Conservation (phyloP, 2,113 vertebrate species). For the Spheniscus mendiculus region DNA sequence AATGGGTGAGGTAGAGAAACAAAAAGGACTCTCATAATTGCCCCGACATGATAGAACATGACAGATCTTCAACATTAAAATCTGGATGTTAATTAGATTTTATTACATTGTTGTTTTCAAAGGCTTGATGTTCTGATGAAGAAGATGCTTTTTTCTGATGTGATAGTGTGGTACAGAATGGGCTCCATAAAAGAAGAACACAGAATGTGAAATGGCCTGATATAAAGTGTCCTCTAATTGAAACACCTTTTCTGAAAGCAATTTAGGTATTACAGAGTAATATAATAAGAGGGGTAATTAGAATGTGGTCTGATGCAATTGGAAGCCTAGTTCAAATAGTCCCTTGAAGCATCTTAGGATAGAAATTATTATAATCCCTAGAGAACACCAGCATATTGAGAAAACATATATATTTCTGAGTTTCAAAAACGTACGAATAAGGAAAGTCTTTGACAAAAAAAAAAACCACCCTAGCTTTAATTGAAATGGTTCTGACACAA, state of each 20-base stretch:
- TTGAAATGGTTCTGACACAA: neutral
- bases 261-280: constrained; percentile 34
- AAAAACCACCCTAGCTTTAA: neutral
- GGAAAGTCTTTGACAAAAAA: neutral
- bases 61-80: neutral
- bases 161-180: neutral
- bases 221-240: constrained; percentile 48
- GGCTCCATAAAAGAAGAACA: neutral
- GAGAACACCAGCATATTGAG: neutral
- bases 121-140: neutral
- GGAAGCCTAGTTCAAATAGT: constrained; percentile 20
- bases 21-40: neutral
- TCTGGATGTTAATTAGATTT: constrained; percentile 22
- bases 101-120: constrained; percentile 29
- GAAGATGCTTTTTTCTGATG: neutral
- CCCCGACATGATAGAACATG: neutral
- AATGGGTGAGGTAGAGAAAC: neutral
- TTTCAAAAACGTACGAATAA: neutral
- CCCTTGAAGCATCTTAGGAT: neutral
- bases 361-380: neutral
- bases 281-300: constrained; percentile 39
- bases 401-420: neutral
- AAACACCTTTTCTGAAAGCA: constrained; percentile 45
- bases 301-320: constrained; percentile 9
- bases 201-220: neutral